Evolutionary conservation across 2,113 vertebrate genomes (phyloP).

Genomic region (Apodemus speciosus): DNA sequence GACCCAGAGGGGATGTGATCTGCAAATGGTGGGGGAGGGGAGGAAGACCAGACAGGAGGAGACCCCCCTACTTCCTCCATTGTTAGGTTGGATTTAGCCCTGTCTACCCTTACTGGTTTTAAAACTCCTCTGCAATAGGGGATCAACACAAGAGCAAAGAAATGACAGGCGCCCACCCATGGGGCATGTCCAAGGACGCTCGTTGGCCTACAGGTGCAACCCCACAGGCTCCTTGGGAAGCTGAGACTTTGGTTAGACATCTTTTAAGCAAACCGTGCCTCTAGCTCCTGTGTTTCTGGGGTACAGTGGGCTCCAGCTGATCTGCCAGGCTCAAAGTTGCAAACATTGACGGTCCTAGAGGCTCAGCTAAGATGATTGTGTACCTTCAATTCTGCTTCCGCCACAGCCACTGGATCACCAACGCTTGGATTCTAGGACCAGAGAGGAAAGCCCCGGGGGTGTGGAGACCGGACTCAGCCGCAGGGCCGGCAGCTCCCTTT

Average conservation of each 20-base stretch:
- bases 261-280: not conserved
- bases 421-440: not conserved
- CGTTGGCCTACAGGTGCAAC: fast-evolving
- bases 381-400: not conserved
- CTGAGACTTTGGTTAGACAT: not conserved
- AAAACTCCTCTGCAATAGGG: not conserved
- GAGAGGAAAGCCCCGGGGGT: not conserved
- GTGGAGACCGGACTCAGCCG: not conserved
- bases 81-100: not conserved
- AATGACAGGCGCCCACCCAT: not conserved
- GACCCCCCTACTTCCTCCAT: not conserved
- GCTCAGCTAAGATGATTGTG: not conserved
- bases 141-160: not conserved
- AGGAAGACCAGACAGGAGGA: not conserved
- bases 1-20: not conserved
- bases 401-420: not conserved
- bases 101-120: not conserved
- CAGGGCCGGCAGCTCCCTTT: not conserved
- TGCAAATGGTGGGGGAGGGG: not conserved
- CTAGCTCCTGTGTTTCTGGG: not conserved
- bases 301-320: not conserved
- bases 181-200: not conserved
- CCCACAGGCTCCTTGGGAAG: too few relatives aligned
- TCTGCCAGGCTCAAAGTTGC: not conserved
- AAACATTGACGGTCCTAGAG: not conserved